Conservation (phyloP, 2,113 vertebrate species). For the Misgurnus anguillicaudatus region DNA sequence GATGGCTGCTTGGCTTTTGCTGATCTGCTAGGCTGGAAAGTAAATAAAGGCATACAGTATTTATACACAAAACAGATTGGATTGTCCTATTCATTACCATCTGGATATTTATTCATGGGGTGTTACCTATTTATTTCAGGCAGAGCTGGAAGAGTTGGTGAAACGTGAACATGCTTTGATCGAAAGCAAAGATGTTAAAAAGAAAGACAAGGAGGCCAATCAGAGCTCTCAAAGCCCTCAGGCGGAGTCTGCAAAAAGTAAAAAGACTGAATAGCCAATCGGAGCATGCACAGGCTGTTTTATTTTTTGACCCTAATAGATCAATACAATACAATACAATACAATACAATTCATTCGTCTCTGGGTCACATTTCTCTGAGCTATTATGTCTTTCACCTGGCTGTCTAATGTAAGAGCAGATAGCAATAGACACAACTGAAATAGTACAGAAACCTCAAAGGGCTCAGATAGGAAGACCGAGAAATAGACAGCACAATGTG, state of each 20-base stretch:
- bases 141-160: constrained; percentile 84
- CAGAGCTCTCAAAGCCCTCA: constrained; percentile 55
- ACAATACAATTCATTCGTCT: background rate
- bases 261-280: constrained; percentile 62
- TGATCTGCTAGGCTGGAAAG: constrained; percentile 90
- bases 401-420: background rate
- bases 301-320: background rate
- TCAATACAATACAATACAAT: constrained; percentile 15
- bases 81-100: background rate
- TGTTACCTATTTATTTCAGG: constrained; percentile 65
- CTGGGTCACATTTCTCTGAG: background rate
- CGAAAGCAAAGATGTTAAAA: constrained; percentile 70
- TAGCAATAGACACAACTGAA: background rate
- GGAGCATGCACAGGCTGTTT: background rate
- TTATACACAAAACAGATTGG: background rate
- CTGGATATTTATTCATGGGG: background rate
- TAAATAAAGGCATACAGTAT: constrained; percentile 45
- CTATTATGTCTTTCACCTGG: background rate
- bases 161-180: constrained; percentile 80
- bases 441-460: background rate
- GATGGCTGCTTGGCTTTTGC: constrained; percentile 86
- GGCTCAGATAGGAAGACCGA: background rate
- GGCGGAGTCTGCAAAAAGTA: constrained; percentile 50
- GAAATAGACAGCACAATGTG: background rate
- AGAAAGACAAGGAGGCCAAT: constrained; percentile 45